phyloP scores from a whole-genome alignment of 2,797 vertebrate species.

The Phalloptychus januarius region DNA sequence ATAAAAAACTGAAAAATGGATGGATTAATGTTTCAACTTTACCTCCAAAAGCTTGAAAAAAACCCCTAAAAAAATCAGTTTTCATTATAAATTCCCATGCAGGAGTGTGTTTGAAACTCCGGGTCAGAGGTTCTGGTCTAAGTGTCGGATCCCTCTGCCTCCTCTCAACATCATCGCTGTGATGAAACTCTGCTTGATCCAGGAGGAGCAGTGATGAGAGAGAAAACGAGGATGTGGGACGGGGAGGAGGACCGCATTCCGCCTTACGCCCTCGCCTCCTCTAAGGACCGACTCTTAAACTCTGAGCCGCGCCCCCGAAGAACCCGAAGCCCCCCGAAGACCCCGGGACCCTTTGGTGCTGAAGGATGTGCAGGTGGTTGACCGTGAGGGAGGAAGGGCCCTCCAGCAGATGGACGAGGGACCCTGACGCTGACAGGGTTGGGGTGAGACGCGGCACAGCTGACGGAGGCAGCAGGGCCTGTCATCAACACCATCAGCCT shows the following conservation, averaged over 20 bases:
- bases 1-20: neutral
- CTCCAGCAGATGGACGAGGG: constrained; percentile 62
- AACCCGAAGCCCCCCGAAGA: neutral
- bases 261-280: constrained; percentile 20
- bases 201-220: constrained; percentile 49
- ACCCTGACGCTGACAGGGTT: constrained; percentile 46
- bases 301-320: constrained; percentile 33
- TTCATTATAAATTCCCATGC: neutral
- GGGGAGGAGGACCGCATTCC: constrained; percentile 21
- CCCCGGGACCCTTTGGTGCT: constrained; percentile 32
- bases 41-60: neutral
- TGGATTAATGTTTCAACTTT: neutral
- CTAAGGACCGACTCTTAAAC: constrained; percentile 38
- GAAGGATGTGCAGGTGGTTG: constrained; percentile 73
- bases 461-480: constrained; percentile 50
- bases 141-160: constrained; percentile 27
- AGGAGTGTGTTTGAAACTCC: neutral
- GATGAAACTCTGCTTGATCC: constrained; percentile 25
- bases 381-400: constrained; percentile 52
- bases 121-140: constrained; percentile 3
- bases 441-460: constrained; percentile 64
- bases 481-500: constrained; percentile 45
- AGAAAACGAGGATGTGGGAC: constrained; percentile 29
- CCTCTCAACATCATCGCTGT: constrained; percentile 42
- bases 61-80: neutral